phyloP scores from a whole-genome alignment of 1,140 invertebrate genomes.

The Ostrea edulis region DNA sequence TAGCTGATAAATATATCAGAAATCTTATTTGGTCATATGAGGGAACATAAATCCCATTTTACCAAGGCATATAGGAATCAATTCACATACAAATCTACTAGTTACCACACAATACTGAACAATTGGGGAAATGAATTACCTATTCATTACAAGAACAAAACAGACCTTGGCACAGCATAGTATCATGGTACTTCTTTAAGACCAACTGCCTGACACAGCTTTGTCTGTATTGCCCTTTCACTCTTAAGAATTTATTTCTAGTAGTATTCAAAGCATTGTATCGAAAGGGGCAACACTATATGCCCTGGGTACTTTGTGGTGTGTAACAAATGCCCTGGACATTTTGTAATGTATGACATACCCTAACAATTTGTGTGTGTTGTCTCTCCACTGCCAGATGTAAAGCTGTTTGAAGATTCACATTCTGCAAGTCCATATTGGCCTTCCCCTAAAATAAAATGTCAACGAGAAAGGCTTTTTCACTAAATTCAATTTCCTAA shows the following conservation, averaged over 20 bases:
- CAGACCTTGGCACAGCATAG: too few relatives aligned
- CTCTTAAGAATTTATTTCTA: background rate
- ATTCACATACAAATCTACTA: too few relatives aligned
- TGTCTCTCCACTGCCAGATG: conserved; percentile 97
- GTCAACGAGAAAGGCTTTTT: background rate
- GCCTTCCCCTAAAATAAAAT: conserved; percentile 89
- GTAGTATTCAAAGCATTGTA: background rate
- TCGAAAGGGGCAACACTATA: too few relatives aligned
- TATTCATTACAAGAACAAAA: too few relatives aligned
- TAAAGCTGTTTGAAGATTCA: conserved; percentile 96
- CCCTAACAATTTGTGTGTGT: conserved; percentile 95
- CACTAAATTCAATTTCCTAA: background rate
- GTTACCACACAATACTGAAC: too few relatives aligned
- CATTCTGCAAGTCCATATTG: conserved; percentile 94
- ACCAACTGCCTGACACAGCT: background rate
- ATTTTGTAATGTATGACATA: conserved; percentile 54
- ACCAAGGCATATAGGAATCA: too few relatives aligned
- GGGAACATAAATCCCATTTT: too few relatives aligned
- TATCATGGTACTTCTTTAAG: too few relatives aligned
- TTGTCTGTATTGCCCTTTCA: background rate
- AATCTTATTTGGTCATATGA: background rate
- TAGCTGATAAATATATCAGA: conserved; percentile 80
- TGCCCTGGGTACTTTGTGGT: too few relatives aligned
- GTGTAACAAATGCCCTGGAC: too few relatives aligned
- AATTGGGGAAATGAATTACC: too few relatives aligned